Base-by-base conservation (phyloP, 2,797 vertebrate species). In the Monodelphis domestica region DNA sequence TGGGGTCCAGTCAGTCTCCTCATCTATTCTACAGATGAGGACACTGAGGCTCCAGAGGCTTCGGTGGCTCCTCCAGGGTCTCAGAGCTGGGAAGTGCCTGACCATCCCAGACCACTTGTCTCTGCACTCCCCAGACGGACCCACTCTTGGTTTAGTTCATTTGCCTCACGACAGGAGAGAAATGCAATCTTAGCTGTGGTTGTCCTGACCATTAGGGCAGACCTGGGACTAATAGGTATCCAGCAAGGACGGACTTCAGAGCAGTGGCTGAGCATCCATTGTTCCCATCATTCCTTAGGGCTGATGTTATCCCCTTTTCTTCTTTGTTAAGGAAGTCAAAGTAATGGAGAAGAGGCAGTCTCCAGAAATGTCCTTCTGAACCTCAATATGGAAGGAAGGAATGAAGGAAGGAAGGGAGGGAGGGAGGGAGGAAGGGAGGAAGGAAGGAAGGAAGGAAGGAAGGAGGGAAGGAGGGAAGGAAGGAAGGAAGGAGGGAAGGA, bases 41-140 rank as follows among this genome's bases (percentile, higher is more conserved):
- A 38, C n/a, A 38, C 15, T 7, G 59, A 17, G 2, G 5, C 14
- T n/a, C 59, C 17, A 17, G n/a, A 38, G 10, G 59, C 1, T 5
- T n/a, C 59, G 2, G 33, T 21, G 17, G 3, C 2, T 63, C 33
- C 15, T 17, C 59, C 59, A 3, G 14, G 14, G 33, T 11, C 2
- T 1, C 2, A 4, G 3, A n/a, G 0, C n/a, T 21, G 17, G n/a
- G 7, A 38, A 78, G 63, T 10, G 29, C 1, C 24, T 6, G 17
- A 38, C 3, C 38, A 24, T 21, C 63, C n/a, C 38, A 38, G 78
- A 29, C 7, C n/a, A 38, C 2, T 29, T n/a, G 17, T 1, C 1
- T 0, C 63, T 4, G 17, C 63, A 0, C 63, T 38, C 1, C 17
- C 63, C 1, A 1, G 63, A 5, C 24, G 1, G 17, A 9, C 2